Evolutionary conservation across 2,888 invertebrate genomes (phyloP), one percentile per base, ranked within the genome.

Genomic region (Meandrusa payeni): DNA sequence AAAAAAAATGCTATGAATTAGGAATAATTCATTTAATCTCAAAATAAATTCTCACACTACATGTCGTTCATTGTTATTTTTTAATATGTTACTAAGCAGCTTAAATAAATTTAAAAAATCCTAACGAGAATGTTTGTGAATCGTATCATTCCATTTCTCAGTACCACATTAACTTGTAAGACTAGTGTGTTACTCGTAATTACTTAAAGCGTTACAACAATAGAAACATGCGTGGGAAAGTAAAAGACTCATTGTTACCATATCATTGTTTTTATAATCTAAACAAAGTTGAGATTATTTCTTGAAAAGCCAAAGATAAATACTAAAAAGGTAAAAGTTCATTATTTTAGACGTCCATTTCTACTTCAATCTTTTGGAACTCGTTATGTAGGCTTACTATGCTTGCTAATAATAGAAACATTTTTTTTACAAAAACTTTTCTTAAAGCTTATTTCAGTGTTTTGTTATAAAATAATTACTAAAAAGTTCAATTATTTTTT

Each of bases 381-480:
- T n/a, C n/a, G n/a, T n/a, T n/a, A n/a, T 26, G 32, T 48, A 50
- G 44, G 49, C 19, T 27, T 11, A 48, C 33, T 51, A n/a, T n/a
- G n/a, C n/a, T n/a, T n/a, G n/a, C n/a, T n/a, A n/a, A n/a, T n/a
- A n/a, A n/a, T n/a, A n/a, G n/a, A n/a, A n/a, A n/a, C n/a, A n/a
- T n/a, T n/a, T n/a, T n/a, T 50, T 51, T 50, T 41, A 49, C 48
- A 46, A 45, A 12, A 1, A 3, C n/a, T 13, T 22, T 48, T 5
- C 20, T 22, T 44, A 46, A 7, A 23, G 9, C n/a, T 9, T 23
- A 23, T n/a, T 1, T 23, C 7, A 3, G 7, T 1, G 3, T 7
- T 23, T 2, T n/a, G 13, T 12, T 1, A 12, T 13, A 15, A 15
- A 3, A 15, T 3, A 15, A 15, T 3, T 15, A 3, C 4, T 3